phyloP scores from a whole-genome alignment of 1,140 invertebrate genomes.

The Heliconius nattereri region DNA sequence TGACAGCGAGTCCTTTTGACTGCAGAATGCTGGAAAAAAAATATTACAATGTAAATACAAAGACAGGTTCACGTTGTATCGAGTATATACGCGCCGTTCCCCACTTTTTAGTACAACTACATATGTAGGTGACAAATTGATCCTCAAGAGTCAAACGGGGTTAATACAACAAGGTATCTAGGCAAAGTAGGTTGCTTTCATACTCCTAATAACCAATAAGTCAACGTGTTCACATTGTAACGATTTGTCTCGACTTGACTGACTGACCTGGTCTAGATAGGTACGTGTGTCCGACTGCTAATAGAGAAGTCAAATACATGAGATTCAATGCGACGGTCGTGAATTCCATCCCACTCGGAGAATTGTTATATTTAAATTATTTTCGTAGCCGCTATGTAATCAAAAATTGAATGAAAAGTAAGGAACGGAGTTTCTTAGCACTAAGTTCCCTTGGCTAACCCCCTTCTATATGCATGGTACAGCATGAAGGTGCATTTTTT shows the following conservation, averaged over 20 bases:
- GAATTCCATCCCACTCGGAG: no score
- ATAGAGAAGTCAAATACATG: neutral
- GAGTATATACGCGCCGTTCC: no score
- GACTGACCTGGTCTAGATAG: neutral
- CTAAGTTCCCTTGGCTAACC: no score
- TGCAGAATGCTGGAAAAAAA: constrained; percentile 83
- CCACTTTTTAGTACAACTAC: no score
- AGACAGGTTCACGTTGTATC: no score
- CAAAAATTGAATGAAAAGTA: no score
- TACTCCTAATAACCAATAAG: neutral
- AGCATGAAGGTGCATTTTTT: no score
- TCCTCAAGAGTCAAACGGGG: neutral
- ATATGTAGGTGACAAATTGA: neutral
- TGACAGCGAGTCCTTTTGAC: constrained; percentile 78
- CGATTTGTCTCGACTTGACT: constrained; percentile 7
- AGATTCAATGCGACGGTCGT: neutral
- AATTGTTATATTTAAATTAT: no score
- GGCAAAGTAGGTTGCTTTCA: constrained; percentile 2
- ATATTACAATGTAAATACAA: neutral
- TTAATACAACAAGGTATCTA: neutral
- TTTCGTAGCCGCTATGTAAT: no score
- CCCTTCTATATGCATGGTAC: no score
- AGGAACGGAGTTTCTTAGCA: no score
- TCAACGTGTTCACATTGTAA: neutral
- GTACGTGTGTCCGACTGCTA: neutral